A percentile compares a stretch with the other conserved stretches of the same genome.
phyloP scores from a whole-genome alignment of 2,113 vertebrate genomes.

The Cisticola juncidis region DNA sequence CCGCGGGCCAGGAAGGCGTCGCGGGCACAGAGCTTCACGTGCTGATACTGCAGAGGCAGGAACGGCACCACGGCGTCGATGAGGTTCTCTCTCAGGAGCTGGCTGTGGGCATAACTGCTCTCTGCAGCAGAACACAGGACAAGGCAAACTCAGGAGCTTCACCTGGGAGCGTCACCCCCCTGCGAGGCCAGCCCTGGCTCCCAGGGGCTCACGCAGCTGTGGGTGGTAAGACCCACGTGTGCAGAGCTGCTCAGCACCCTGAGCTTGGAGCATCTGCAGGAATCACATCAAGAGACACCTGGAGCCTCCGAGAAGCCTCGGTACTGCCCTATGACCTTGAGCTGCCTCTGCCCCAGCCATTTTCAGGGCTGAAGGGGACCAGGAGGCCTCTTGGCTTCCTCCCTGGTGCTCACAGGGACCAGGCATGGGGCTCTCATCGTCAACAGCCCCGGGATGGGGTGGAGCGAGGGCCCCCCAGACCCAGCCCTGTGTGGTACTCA shows the following conservation, averaged over 20 bases:
- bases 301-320: not conserved
- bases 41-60: conserved; percentile 89
- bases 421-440: rapidly evolving
- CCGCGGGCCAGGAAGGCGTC: conserved; percentile 85
- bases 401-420: rapidly evolving
- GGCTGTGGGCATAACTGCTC: conserved; percentile 80
- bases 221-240: rapidly evolving
- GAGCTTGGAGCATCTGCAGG: rapidly evolving
- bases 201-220: rapidly evolving
- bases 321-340: rapidly evolving
- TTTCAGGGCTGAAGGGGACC: not conserved
- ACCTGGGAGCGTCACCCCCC: not conserved
- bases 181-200: not conserved
- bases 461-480: not conserved
- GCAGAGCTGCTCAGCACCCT: not conserved
- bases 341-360: not conserved
- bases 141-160: not conserved
- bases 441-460: rapidly evolving
- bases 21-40: conserved; percentile 84
- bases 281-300: not conserved
- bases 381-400: not conserved
- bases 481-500: rapidly evolving
- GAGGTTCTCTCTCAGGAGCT: conserved; percentile 83
- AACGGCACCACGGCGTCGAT: conserved; percentile 91
- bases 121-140: conserved; percentile 47